Base-by-base conservation (phyloP, 2,113 vertebrate genomes). In the Neofelis nebulosa region DNA sequence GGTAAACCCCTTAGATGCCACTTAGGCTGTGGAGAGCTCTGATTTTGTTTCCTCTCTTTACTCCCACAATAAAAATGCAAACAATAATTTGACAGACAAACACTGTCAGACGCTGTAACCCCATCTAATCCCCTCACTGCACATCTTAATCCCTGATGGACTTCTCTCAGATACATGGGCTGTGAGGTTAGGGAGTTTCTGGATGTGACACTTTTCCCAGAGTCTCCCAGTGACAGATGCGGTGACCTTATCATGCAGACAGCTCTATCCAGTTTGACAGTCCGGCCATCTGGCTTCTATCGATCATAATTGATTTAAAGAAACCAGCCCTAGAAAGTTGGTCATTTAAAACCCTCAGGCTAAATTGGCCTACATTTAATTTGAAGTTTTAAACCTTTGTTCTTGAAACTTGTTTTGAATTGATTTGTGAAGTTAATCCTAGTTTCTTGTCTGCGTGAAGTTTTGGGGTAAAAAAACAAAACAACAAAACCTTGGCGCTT, bases 181-280 rank as follows among this genome's bases (percentile, higher is more conserved):
- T 48, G 50, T 12, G 96, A 91, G 95, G 66, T 87, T 48, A 94
- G 97, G 97, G 95, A 97, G 96, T 73, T 94, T 97, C 55, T 25
- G 41, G 61, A 84, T 96, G 98, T 82, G 97, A 95, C 36, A 80
- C 98, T 95, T 97, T 83, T 81, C 84, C 95, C 89, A 97, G 93
- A 83, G 71, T 90, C 98, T 98, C 98, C 96, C 68, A 0, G 94
- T 97, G 98, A 98, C 97, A 97, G 98, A 98, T 87, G 97, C 97
- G 95, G 96, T 98, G 99, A 99, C 99, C 99, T 99, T 98, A 98
- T 99, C 98, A 97, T 0, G 2, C 86, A 96, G 98, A 98, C 97
- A 98, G 97, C 97, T 98, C 98, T 97, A 97, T 98, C 94, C 91
- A 48, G 96, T 25, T 78, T 97, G 98, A 98, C 98, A 99, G 97